Percentiles rank a stretch among this genome's conserved stretches.
phyloP scores from a whole-genome alignment of 2,797 vertebrate genomes.

The Lepus townsendii region DNA sequence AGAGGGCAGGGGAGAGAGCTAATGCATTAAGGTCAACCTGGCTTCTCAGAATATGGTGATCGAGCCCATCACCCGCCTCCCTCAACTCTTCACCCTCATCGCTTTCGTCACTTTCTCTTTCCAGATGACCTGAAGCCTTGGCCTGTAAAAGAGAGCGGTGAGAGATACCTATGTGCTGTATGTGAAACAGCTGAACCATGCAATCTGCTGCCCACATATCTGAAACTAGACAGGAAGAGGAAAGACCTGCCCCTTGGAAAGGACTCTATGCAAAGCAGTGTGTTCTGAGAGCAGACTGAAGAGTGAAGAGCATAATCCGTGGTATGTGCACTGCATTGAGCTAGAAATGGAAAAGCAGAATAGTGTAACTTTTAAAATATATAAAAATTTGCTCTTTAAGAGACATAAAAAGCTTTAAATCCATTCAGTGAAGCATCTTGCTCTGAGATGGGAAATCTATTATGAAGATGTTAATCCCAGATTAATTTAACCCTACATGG shows the following conservation, averaged over 20 bases:
- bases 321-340: background rate
- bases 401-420: background rate
- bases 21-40: constrained; percentile 40
- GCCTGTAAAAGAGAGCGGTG: background rate
- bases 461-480: background rate
- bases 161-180: background rate
- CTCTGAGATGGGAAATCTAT: background rate
- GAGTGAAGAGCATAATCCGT: background rate
- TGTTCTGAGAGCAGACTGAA: background rate
- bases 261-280: background rate
- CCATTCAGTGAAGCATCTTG: background rate
- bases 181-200: background rate
- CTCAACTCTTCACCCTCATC: background rate
- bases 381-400: background rate
- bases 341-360: background rate
- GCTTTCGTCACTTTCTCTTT: background rate
- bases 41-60: background rate
- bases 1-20: background rate
- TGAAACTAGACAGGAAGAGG: background rate
- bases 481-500: background rate
- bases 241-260: background rate
- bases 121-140: background rate
- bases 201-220: background rate
- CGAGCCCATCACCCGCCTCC: background rate
- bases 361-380: background rate